Conservation (phyloP, 2,888 invertebrate genomes). For the Corbicula japonica region DNA sequence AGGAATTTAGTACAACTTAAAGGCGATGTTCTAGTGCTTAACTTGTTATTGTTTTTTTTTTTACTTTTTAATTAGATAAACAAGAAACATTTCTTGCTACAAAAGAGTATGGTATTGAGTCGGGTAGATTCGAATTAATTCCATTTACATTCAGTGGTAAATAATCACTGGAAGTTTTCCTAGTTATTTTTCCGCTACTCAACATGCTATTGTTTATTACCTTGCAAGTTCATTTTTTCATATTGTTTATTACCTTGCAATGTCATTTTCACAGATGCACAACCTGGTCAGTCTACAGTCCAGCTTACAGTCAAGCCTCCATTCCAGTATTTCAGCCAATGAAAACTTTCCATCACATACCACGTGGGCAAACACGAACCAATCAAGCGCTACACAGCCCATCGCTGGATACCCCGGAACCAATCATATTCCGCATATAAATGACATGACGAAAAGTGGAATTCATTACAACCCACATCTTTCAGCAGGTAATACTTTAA, state of each 20-base stretch:
- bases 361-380: conserved; percentile 70
- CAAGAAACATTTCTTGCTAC: too few species aligned
- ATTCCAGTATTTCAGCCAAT: conserved; percentile 42
- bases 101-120: too few species aligned
- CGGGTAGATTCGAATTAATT: too few species aligned
- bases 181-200: too few species aligned
- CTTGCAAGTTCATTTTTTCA: background rate
- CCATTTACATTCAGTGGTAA: too few species aligned
- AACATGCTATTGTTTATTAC: conserved; percentile 1
- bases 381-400: conserved; percentile 63
- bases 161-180: too few species aligned
- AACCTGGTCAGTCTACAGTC: conserved; percentile 63
- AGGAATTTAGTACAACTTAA: too few species aligned
- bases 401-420: conserved; percentile 69
- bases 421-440: conserved; percentile 72
- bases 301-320: conserved; percentile 36
- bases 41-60: too few species aligned
- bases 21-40: too few species aligned
- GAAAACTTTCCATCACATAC: conserved; percentile 64
- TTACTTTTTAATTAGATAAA: too few species aligned
- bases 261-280: conserved; percentile 70
- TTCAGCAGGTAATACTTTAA: conserved; percentile 48
- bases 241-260: too few species aligned
- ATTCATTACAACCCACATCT: conserved; percentile 69
- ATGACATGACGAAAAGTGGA: conserved; percentile 75